Conservation (phyloP, 2,888 invertebrate species). For the Incurvaria masculella region DNA sequence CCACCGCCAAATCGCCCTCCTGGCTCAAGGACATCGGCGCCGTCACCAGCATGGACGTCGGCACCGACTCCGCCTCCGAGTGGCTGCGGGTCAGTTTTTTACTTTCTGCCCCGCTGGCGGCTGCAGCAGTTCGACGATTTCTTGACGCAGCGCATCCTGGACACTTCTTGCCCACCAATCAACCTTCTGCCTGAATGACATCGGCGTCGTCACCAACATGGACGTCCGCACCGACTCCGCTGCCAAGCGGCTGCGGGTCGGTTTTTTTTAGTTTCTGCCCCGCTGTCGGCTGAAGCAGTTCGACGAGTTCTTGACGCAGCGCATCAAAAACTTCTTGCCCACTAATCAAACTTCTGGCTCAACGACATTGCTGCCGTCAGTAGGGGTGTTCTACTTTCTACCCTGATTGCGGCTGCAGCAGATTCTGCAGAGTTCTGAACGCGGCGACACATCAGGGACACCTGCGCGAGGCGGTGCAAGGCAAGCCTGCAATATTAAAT, state of each 20-base stretch:
- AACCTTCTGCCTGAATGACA: conserved; percentile 50
- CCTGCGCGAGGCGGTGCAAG: no score
- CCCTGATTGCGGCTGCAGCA: no score
- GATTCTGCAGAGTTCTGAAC: no score
- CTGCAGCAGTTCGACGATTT: conserved; percentile 44
- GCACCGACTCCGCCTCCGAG: conserved; percentile 45
- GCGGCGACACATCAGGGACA: no score
- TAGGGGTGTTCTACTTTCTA: no score
- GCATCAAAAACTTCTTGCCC: conserved; percentile 44
- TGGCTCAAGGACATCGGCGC: conserved; percentile 52
- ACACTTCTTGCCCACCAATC: conserved; percentile 42
- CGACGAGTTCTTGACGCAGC: conserved; percentile 40
- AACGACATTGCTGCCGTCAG: conserved; percentile 48
- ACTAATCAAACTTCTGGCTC: conserved; percentile 47
- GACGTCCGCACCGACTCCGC: conserved; percentile 47
- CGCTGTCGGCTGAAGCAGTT: conserved; percentile 45
- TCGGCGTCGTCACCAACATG: conserved; percentile 42
- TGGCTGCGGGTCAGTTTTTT: conserved; percentile 39
- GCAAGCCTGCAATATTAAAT: no score
- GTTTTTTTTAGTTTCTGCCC: conserved; percentile 17
- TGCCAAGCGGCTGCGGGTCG: conserved; percentile 49
- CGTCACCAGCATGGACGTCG: conserved; percentile 41
- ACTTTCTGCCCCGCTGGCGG: conserved; percentile 30
- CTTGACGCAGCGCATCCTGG: conserved; percentile 45
- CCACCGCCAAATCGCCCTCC: conserved; percentile 41